These are phyloP conservation scores for Trissolcus basalis DNA, from an alignment of 1,140 invertebrate species.

Conservation along the genomic window DNA sequence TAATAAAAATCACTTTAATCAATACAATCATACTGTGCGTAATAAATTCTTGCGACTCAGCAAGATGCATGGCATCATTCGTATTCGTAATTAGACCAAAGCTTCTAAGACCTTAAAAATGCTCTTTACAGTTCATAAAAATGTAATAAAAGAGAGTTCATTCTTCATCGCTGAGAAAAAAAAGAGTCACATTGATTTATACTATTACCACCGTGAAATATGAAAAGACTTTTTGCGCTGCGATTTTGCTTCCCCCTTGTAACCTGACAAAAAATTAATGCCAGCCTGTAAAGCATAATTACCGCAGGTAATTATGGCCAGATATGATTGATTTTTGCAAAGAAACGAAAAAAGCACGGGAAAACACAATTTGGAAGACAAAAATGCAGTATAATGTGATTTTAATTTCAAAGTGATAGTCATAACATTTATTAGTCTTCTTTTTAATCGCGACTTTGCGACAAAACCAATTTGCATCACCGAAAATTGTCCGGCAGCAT, in stretches of 20 bases:
- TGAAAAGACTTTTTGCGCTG: conserved; percentile 19
- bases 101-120: conserved; percentile 5
- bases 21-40: neutral
- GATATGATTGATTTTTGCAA: conserved; percentile 4
- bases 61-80: neutral
- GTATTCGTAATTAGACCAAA: conserved; percentile 10
- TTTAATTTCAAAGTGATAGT: too few relatives aligned
- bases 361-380: conserved; percentile 1
- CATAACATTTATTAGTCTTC: too few relatives aligned
- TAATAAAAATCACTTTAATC: neutral
- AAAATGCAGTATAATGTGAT: neutral
- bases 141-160: conserved; percentile 10
- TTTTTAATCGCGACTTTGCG: neutral
- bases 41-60: neutral
- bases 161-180: conserved; percentile 14
- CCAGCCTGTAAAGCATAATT: conserved; percentile 9
- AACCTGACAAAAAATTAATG: conserved; percentile 14
- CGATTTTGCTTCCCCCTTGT: conserved; percentile 3
- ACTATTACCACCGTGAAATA: conserved; percentile 13
- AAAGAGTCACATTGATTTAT: conserved; percentile 31
- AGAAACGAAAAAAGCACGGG: neutral
- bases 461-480: conserved; percentile 10
- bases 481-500: neutral
- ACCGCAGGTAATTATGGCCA: neutral
- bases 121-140: conserved; percentile 25